Base-by-base conservation (phyloP, 2,113 vertebrate genomes). In the Phaethon lepturus region DNA sequence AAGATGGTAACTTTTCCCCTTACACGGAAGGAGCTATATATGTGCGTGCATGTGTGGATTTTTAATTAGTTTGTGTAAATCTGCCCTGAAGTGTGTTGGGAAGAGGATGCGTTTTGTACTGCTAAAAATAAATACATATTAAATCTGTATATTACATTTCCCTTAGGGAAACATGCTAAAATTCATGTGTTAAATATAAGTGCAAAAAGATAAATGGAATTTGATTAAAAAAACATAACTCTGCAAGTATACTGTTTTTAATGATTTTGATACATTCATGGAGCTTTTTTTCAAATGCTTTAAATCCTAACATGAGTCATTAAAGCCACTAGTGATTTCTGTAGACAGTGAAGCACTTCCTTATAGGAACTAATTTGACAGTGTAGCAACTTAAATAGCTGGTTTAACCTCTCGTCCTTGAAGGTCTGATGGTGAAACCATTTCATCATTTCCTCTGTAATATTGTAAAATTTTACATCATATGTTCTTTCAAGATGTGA, bases 201-300 rank as follows among this genome's bases (percentile, higher is more conserved):
- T 7, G 76, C 71, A 92, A 75, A 96, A 60, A 58, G 33, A 62
- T 75, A 90, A 26, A 25, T 93, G 44, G 76, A 74, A 49, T 97
- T 92, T 96, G 71, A 97, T 97, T 81, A 8, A 92, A 92, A 93
- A 88, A 84, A 14, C n/a, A 3, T 59, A 73, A 67, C 52, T 59
- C 47, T 85, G 77, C 64, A 86, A 73, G 40, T 58, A 60, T 29
- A 9, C 12, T 58, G 71, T 31, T 85, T 91, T 75, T 87, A 93
- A 86, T 76, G 26, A 47, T 45, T 94, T 50, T 87, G 69, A 75
- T 83, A 35, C 38, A 79, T 77, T 74, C 20, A 17, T 22, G 80
- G 67, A 81, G 31, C 72, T 95, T 92, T 93, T 38, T 69, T 91
- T 63, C 33, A 93, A 90, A 58, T 90, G 88, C 47, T 90, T 94